These are phyloP conservation scores for Gymnobelideus leadbeateri DNA, from an alignment of 2,113 vertebrate genomes.

Conservation along the genomic window DNA sequence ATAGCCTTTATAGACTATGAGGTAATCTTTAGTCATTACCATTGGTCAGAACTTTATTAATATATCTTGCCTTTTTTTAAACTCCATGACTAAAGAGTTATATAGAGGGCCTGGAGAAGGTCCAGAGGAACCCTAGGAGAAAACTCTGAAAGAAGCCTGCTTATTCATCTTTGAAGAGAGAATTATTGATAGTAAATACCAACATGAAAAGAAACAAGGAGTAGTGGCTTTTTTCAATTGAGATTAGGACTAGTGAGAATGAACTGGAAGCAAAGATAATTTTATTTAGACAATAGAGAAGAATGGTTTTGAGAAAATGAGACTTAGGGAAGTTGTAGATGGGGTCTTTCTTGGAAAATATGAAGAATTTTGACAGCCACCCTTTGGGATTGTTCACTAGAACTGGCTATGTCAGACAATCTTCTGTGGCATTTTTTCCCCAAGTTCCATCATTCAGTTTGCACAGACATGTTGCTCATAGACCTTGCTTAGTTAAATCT, in stretches of 20 bases:
- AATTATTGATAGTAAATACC: neutral
- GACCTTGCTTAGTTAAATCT: neutral
- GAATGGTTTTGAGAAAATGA: neutral
- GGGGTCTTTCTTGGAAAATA: neutral
- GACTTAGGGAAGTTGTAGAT: neutral
- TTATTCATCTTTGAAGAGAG: neutral
- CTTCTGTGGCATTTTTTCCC: neutral
- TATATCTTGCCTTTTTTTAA: neutral
- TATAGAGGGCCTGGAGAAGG: neutral
- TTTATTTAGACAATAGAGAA: neutral
- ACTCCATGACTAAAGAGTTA: neutral
- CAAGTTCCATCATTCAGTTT: neutral
- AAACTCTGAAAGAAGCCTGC: neutral
- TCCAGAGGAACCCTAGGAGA: neutral
- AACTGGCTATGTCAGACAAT: neutral
- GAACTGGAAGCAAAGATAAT: neutral
- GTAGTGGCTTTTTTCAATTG: neutral
- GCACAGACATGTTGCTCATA: slow-evolving; percentile 2
- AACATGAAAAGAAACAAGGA: neutral
- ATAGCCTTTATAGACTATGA: neutral
- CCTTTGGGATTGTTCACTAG: neutral
- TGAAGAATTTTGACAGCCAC: neutral
- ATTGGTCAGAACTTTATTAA: neutral
- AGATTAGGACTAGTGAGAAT: neutral
- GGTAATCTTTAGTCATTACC: neutral